Evolutionary conservation across 2,113 vertebrate genomes (phyloP).

Genomic region (Symphodus melops): DNA sequence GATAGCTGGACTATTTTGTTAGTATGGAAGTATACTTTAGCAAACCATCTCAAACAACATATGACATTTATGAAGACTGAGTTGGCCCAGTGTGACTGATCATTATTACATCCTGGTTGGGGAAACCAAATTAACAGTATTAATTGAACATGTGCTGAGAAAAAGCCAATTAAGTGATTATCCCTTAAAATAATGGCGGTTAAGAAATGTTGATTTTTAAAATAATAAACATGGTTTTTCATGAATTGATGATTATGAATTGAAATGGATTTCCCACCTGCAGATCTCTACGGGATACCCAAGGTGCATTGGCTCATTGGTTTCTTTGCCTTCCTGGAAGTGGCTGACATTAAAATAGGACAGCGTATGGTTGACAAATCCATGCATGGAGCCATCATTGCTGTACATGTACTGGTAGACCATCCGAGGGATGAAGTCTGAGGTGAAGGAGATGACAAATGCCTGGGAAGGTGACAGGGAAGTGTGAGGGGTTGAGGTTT

Average conservation of each 20-base stretch:
- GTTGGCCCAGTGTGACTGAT: background rate
- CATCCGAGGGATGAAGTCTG: slow-evolving; percentile 98
- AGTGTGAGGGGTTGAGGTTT: slow-evolving; percentile 2
- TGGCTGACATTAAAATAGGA: slow-evolving; percentile 97
- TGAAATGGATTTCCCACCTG: slow-evolving; percentile 84
- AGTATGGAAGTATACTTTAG: no score
- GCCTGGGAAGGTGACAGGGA: slow-evolving; percentile 82
- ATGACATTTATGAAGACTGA: no score
- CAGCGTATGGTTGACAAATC: slow-evolving; percentile 97
- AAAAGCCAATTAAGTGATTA: no score
- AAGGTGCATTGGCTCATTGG: slow-evolving; percentile 86
- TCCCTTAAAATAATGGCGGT: no score
- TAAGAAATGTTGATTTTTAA: background rate
- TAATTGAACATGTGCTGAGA: no score
- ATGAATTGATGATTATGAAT: background rate
- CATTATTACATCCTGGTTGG: background rate
- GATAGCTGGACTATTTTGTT: background rate
- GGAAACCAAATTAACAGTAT: background rate
- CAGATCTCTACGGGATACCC: slow-evolving; percentile 91
- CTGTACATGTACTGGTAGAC: slow-evolving; percentile 99
- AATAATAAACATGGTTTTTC: background rate
- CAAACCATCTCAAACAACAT: no score
- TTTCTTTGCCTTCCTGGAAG: slow-evolving; percentile 93
- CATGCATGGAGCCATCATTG: slow-evolving; percentile 94
- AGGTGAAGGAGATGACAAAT: slow-evolving; percentile 99